These are phyloP conservation scores for Graptemys geographica DNA, from an alignment of 2,797 vertebrate species.

Conservation along the genomic window DNA sequence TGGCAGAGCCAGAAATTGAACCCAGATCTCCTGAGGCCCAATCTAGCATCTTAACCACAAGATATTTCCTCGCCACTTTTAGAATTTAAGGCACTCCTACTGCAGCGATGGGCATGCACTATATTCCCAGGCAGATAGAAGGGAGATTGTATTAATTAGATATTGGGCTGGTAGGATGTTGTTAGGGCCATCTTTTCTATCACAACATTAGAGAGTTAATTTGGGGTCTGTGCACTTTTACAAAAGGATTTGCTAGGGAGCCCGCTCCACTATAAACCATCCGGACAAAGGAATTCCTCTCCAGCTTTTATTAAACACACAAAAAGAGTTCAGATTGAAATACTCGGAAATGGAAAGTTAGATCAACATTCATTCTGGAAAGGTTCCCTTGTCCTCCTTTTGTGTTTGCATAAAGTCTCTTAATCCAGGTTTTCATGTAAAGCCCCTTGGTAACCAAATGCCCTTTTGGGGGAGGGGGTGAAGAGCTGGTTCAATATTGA, in stretches of 20 bases:
- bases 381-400: not conserved
- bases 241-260: not conserved
- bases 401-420: not conserved
- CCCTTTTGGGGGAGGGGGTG: not conserved
- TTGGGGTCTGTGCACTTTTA: not conserved
- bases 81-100: not conserved
- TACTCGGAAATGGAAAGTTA: not conserved
- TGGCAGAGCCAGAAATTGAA: not conserved
- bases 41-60: not conserved
- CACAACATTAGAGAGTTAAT: not conserved
- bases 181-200: not conserved
- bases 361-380: not conserved
- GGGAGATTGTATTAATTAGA: fast-evolving
- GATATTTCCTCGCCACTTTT: not conserved
- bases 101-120: not conserved
- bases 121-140: not conserved
- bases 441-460: not conserved
- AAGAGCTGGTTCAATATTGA: conserved; percentile 23
- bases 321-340: not conserved
- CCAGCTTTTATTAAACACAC: not conserved
- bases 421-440: not conserved
- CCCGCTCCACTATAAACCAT: not conserved
- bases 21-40: not conserved
- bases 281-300: not conserved
- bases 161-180: not conserved